Percentiles rank a stretch among this genome's conserved stretches.
Conservation (phyloP, 2,888 invertebrate genomes). For the Microplitis deprimator region DNA sequence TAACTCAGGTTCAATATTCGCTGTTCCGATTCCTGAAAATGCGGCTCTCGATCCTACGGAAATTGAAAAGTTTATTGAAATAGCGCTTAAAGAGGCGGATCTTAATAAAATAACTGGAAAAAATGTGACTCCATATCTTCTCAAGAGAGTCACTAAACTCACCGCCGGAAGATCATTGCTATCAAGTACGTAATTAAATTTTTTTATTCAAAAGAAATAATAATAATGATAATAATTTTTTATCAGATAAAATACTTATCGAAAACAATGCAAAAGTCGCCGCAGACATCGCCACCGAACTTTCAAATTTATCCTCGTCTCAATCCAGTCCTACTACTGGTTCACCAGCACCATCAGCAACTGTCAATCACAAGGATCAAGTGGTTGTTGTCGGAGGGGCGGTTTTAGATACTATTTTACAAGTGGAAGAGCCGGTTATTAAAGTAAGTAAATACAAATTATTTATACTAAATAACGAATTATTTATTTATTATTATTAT, state of each 20-base stretch:
- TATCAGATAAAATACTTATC: slow-evolving; percentile 88
- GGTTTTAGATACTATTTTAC: slow-evolving; percentile 81
- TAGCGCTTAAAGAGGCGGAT: slow-evolving; percentile 78
- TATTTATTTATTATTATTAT: slow-evolving; percentile 62
- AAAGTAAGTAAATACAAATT: slow-evolving; percentile 75
- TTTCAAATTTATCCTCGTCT: slow-evolving; percentile 40
- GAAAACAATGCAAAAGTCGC: slow-evolving; percentile 93
- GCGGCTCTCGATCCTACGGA: slow-evolving; percentile 75
- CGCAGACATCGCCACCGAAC: slow-evolving; percentile 79
- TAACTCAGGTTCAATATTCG: slow-evolving; percentile 85
- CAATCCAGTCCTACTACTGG: neutral
- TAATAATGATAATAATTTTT: slow-evolving; percentile 26
- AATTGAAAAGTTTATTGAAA: slow-evolving; percentile 80
- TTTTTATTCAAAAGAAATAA: neutral
- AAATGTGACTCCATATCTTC: slow-evolving; percentile 92
- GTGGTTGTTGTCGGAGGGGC: slow-evolving; percentile 84
- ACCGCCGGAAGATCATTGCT: slow-evolving; percentile 86
- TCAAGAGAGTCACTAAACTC: slow-evolving; percentile 83
- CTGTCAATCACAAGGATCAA: neutral
- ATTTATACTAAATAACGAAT: slow-evolving; percentile 69
- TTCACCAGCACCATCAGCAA: neutral
- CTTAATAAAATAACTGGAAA: slow-evolving; percentile 81
- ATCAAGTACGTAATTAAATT: slow-evolving; percentile 81
- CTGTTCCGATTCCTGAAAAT: slow-evolving; percentile 89
- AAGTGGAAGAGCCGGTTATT: slow-evolving; percentile 76